These are phyloP conservation scores for Laothoe populi DNA, from an alignment of 2,888 invertebrate genomes.

Conservation along the genomic window DNA sequence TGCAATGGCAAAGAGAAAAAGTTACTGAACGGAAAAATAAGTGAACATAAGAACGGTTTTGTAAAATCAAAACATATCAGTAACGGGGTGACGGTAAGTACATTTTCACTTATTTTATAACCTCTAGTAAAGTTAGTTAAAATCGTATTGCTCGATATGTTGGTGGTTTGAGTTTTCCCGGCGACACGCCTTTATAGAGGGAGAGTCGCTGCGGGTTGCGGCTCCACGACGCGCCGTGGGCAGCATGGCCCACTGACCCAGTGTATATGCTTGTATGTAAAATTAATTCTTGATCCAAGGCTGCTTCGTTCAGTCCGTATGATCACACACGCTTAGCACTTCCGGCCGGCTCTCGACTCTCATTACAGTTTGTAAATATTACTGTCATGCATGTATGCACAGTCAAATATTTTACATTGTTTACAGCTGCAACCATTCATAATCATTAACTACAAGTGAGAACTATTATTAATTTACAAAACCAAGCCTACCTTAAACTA, in stretches of 20 bases:
- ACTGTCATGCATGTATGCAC: background rate
- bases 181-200: conserved; percentile 29
- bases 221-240: background rate
- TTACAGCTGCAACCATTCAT: too few species aligned
- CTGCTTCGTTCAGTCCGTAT: background rate
- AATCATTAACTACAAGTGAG: too few species aligned
- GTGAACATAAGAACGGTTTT: conserved; percentile 61
- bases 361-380: background rate
- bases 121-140: conserved; percentile 33
- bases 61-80: conserved; percentile 49
- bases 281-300: conserved; percentile 21
- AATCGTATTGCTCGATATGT: conserved; percentile 19
- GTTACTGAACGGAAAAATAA: conserved; percentile 58
- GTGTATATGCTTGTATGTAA: background rate
- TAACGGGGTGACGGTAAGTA: conserved; percentile 69
- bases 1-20: conserved; percentile 52
- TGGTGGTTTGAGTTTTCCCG: conserved; percentile 26
- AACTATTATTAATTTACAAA: too few species aligned
- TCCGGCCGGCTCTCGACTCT: background rate
- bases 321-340: background rate
- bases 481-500: too few species aligned
- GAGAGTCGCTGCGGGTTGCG: background rate
- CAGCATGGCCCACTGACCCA: conserved; percentile 16
- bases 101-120: conserved; percentile 47
- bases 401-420: background rate